A percentile compares a stretch with the other conserved stretches of the same genome.
phyloP scores from a whole-genome alignment of 2,888 invertebrate genomes.

The Morpho achilles region DNA sequence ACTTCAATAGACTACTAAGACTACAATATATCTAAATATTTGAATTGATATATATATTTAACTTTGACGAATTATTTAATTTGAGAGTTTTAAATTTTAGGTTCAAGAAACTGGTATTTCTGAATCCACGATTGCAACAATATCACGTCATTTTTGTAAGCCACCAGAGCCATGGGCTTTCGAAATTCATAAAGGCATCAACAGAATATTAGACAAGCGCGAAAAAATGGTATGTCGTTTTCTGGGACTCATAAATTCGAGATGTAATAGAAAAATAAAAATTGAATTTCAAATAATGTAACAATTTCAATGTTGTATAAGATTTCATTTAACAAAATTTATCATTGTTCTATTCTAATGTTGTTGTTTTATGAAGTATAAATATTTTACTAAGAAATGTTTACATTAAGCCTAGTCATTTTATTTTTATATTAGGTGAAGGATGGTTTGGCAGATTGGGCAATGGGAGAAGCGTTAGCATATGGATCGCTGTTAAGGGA shows the following conservation, averaged over 20 bases:
- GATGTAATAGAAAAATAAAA: too few relatives aligned
- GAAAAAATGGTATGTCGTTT: slow-evolving; percentile 52
- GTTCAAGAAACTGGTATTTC: slow-evolving; percentile 54
- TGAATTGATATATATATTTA: too few relatives aligned
- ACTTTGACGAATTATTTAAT: not conserved
- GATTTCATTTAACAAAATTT: too few relatives aligned
- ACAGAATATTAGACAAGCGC: slow-evolving; percentile 47
- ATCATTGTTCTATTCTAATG: too few relatives aligned
- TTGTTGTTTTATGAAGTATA: too few relatives aligned
- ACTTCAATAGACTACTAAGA: too few relatives aligned
- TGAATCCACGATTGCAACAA: slow-evolving; percentile 47
- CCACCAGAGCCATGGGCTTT: slow-evolving; percentile 66
- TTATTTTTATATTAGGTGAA: slow-evolving; percentile 46
- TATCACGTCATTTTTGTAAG: slow-evolving; percentile 56
- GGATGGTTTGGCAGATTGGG: slow-evolving; percentile 85
- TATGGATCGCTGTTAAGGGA: slow-evolving; percentile 87
- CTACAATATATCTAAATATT: too few relatives aligned
- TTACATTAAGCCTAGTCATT: too few relatives aligned
- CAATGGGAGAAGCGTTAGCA: slow-evolving; percentile 88
- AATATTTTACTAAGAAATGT: too few relatives aligned
- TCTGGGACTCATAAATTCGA: too few relatives aligned
- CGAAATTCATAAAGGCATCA: slow-evolving; percentile 62
- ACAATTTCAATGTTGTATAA: too few relatives aligned
- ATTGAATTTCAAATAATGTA: too few relatives aligned
- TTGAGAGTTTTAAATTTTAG: slow-evolving; percentile 32